These are phyloP conservation scores for Corticium candelabrum DNA, from an alignment of 37 sponge, comb jelly and placozoan genomes.

Conservation along the genomic window DNA sequence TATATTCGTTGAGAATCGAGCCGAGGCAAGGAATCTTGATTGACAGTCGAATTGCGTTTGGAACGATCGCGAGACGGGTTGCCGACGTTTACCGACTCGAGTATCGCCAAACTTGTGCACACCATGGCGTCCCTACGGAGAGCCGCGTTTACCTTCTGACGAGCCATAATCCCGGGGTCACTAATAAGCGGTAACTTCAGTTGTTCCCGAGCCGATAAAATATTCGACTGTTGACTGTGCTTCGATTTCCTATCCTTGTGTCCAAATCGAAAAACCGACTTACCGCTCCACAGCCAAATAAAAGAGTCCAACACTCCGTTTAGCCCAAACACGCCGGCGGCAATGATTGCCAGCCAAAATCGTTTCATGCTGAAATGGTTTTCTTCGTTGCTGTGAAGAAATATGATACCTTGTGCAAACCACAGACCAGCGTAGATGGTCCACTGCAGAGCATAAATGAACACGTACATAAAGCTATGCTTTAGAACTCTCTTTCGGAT, in stretches of 20 bases:
- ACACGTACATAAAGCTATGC: slow-evolving; percentile 44
- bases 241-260: too few species aligned
- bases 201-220: background rate
- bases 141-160: slow-evolving; percentile 43
- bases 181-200: background rate
- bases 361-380: background rate
- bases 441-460: slow-evolving; percentile 43
- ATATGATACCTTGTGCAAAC: slow-evolving; percentile 20
- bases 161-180: background rate
- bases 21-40: background rate
- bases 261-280: too few species aligned
- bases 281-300: slow-evolving; percentile 52
- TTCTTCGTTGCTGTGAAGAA: background rate
- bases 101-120: slow-evolving; percentile 67
- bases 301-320: slow-evolving; percentile 59
- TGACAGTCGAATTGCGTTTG: background rate
- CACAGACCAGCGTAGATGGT: slow-evolving; percentile 33
- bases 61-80: background rate
- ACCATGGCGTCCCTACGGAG: slow-evolving; percentile 56
- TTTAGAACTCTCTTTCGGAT: slow-evolving; percentile 48
- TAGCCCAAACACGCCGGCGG: slow-evolving; percentile 46
- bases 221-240: background rate
- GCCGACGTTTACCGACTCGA: slow-evolving; percentile 17
- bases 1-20: too few species aligned
- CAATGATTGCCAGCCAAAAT: slow-evolving; percentile 33